Evolutionary conservation across 2,113 vertebrate species (phyloP).

Genomic region (Psittacula cyanocephala): DNA sequence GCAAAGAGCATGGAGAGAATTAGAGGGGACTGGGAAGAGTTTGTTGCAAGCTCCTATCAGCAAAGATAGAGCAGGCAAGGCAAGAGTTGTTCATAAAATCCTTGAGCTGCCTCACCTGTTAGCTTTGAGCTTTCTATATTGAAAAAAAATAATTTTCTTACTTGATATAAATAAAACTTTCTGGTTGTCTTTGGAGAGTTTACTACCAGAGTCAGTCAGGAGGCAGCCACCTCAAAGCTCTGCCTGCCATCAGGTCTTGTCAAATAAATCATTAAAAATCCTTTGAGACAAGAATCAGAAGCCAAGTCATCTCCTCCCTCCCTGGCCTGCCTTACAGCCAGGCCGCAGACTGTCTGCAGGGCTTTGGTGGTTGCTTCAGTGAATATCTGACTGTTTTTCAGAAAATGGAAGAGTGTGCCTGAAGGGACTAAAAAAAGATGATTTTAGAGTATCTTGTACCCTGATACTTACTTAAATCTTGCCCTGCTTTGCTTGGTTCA

Average conservation of each 20-base stretch:
- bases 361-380: neutral
- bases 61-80: rapidly evolving
- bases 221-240: neutral
- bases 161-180: neutral
- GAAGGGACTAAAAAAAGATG: neutral
- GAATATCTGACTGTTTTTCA: neutral
- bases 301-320: neutral
- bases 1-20: neutral
- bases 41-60: neutral
- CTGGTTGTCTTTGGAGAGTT: neutral
- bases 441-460: neutral
- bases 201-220: neutral
- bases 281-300: neutral
- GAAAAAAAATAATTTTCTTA: neutral
- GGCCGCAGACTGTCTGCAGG: neutral
- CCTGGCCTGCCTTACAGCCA: neutral
- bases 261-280: neutral
- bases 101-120: neutral
- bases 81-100: neutral
- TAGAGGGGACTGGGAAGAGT: neutral
- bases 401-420: neutral
- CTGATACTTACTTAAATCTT: neutral
- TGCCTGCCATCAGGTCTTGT: neutral
- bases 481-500: neutral
- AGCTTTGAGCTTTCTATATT: neutral